Conservation (phyloP, 1,140 invertebrate genomes). For the Zaprionus africanus region DNA sequence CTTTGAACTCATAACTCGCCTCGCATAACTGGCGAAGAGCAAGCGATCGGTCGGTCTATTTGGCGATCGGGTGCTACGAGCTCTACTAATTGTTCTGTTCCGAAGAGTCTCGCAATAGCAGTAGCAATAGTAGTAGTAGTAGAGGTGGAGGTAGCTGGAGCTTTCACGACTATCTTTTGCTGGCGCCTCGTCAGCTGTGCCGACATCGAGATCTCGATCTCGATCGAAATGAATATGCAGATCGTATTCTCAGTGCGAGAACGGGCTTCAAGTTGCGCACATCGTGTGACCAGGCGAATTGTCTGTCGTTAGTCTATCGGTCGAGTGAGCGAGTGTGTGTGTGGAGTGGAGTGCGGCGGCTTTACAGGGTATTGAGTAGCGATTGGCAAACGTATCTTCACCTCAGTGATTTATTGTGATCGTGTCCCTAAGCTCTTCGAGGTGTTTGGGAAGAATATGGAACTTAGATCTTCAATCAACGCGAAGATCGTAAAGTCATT, state of each 20-base stretch:
- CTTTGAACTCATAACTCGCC: conserved; percentile 63
- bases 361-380: background rate
- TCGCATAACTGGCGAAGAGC: conserved; percentile 28
- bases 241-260: conserved; percentile 71
- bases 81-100: background rate
- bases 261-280: conserved; percentile 62
- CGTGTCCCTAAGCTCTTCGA: background rate
- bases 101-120: background rate
- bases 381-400: background rate
- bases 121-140: background rate
- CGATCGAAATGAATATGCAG: conserved; percentile 39
- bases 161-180: conserved; percentile 34
- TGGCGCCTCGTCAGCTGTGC: conserved; percentile 13
- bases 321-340: background rate
- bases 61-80: conserved; percentile 1
- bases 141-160: conserved; percentile 2
- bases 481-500: conserved; percentile 8
- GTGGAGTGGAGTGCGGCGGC: background rate
- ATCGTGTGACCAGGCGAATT: conserved; percentile 35
- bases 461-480: background rate
- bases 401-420: conserved; percentile 5
- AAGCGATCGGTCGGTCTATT: background rate
- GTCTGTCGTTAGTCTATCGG: background rate
- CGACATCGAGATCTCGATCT: background rate
- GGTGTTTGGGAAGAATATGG: background rate